Percentiles rank a stretch among this genome's conserved stretches.
phyloP scores from a whole-genome alignment of 1,140 invertebrate genomes.

The Agrypnia vestita region DNA sequence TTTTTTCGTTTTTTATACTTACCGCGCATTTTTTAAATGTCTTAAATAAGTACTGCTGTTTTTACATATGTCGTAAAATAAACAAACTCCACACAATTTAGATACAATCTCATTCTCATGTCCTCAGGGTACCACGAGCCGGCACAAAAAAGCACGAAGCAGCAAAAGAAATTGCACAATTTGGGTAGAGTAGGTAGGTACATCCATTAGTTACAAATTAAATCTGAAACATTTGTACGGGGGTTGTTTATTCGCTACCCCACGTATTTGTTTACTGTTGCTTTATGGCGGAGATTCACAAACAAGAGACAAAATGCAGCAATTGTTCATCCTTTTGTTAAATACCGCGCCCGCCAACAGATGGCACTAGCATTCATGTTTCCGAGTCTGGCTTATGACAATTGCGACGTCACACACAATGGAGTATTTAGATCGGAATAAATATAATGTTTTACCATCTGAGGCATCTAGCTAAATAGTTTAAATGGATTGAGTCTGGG shows the following conservation, averaged over 20 bases:
- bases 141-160: neutral
- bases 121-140: neutral
- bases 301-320: conserved; percentile 20
- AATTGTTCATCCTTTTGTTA: conserved; percentile 42
- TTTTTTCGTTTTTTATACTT: too few species aligned
- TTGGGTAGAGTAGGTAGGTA: neutral
- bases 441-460: conserved; percentile 9
- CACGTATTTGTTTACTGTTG: neutral
- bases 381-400: conserved; percentile 3
- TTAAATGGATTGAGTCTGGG: conserved; percentile 32
- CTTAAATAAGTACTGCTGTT: too few species aligned
- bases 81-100: too few species aligned
- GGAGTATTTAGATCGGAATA: conserved; percentile 16
- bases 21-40: too few species aligned
- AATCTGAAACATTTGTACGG: conserved; percentile 37
- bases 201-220: conserved; percentile 29
- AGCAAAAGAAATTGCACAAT: neutral
- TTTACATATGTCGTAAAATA: too few species aligned
- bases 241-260: conserved; percentile 26
- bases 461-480: conserved; percentile 26
- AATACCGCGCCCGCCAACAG: conserved; percentile 30
- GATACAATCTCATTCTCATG: neutral
- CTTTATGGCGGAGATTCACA: neutral
- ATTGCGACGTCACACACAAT: neutral
- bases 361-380: neutral